Base-by-base conservation (phyloP, 2,797 vertebrate species). In the Cossypha caffra region DNA sequence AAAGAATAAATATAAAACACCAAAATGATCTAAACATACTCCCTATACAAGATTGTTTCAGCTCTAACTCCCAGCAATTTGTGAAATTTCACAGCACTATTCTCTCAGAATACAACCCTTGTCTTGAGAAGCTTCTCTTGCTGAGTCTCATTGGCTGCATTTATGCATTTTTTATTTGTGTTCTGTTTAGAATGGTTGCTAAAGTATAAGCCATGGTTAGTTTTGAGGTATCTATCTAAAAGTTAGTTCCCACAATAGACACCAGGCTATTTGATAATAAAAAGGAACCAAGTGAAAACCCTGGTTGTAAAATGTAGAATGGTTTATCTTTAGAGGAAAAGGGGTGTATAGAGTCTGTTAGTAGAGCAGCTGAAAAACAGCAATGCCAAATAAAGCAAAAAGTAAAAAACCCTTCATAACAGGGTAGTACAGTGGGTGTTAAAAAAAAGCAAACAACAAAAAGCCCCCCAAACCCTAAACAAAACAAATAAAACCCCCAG, bases 1-100 rank as follows among this genome's bases (percentile, higher is more conserved):
- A 95, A 96, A 94, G 57, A 93, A 92, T 80, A 94, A 94, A 92
- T 94, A 85, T 28, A 87, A 89, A 87, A 29, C 23, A 71, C 13
- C 13, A 55, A 79, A 92, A 80, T 43, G 1, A 58, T 83, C 18
- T 33, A 67, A 66, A 76, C 19, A 69, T 54, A 37, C 17, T 86
- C 28, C 6, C 8, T 5, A n/a, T 48, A 52, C 11, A 33, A 77
- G 5, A 57, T 18, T 54, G 2, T 29, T 25, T 79, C 31, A 74
- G 10, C 10, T 83, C 85, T 82, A 83, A 68, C 21, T 67, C 28
- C 13, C 26, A 54, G 10, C 43, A 45, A 45, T 45, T 23, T 29
- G 42, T 58, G 37, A 13, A 71, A 43, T 48, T 58, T 75, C 52
- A 54, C 12, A 50, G 10, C 18, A 28, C 18, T 75, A 3, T 48